Evolutionary conservation across 1,140 invertebrate genomes (phyloP).

Genomic region (Coenobita brevimanus): DNA sequence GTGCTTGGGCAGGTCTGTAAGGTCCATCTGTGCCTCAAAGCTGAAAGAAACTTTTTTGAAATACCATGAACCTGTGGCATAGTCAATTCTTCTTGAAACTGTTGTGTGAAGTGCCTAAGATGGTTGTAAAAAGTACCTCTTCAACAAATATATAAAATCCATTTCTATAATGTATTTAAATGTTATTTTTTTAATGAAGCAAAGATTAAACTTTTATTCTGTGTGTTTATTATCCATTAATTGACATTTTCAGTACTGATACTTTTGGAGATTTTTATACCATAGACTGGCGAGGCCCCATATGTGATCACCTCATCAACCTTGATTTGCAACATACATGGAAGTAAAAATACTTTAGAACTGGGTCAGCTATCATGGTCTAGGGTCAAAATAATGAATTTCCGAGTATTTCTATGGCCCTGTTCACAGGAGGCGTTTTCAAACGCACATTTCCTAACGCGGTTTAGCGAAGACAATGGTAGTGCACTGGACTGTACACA

Average conservation of each 20-base stretch:
- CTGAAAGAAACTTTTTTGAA: conserved; percentile 5
- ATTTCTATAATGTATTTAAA: not conserved
- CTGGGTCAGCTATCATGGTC: no score
- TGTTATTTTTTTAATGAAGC: not conserved
- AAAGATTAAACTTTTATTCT: not conserved
- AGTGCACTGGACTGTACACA: no score
- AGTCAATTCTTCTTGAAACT: not conserved
- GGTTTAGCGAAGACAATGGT: no score
- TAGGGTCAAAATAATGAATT: no score
- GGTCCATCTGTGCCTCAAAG: conserved; percentile 15
- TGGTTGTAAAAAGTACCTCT: not conserved
- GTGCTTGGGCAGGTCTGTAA: conserved; percentile 4
- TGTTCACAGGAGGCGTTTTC: no score
- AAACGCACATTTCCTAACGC: no score
- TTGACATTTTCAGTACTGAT: not conserved
- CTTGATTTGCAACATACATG: no score
- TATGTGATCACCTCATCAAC: no score
- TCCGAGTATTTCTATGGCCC: no score
- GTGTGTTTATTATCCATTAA: no score
- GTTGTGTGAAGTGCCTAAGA: not conserved
- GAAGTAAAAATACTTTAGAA: no score
- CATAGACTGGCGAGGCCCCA: no score
- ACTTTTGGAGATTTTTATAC: not conserved
- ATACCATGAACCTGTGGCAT: conserved; percentile 13
- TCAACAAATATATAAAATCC: not conserved